Evolutionary conservation across 2,797 vertebrate species (phyloP).

Genomic region (Cichlasoma orientale): DNA sequence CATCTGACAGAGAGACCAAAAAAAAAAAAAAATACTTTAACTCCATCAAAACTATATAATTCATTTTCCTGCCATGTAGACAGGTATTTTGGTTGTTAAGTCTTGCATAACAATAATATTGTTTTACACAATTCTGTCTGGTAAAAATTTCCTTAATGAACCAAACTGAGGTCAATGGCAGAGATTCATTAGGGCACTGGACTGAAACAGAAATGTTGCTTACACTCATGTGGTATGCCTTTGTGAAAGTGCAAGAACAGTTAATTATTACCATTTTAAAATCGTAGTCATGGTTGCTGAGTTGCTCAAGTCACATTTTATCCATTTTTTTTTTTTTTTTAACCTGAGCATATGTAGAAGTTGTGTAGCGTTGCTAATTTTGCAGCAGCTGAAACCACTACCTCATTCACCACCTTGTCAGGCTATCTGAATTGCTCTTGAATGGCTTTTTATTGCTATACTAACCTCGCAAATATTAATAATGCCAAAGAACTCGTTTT

Average conservation of each 20-base stretch:
- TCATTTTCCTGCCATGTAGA: neutral
- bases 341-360: neutral
- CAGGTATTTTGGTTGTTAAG: neutral
- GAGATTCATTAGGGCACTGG: neutral
- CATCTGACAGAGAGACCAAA: conserved; percentile 19
- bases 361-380: neutral
- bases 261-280: neutral
- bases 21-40: neutral
- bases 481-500: neutral
- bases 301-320: neutral
- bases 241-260: neutral
- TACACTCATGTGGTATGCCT: neutral
- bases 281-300: neutral
- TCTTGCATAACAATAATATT: neutral
- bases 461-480: conserved; percentile 11
- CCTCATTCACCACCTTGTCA: neutral
- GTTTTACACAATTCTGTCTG: neutral
- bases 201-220: neutral
- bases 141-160: neutral
- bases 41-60: neutral
- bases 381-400: neutral
- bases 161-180: neutral
- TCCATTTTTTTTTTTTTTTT: neutral
- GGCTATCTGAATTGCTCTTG: neutral
- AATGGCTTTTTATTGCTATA: conserved; percentile 5